Evolutionary conservation across 2,888 invertebrate species (phyloP).

Genomic region (Clistopyga incitator): DNA sequence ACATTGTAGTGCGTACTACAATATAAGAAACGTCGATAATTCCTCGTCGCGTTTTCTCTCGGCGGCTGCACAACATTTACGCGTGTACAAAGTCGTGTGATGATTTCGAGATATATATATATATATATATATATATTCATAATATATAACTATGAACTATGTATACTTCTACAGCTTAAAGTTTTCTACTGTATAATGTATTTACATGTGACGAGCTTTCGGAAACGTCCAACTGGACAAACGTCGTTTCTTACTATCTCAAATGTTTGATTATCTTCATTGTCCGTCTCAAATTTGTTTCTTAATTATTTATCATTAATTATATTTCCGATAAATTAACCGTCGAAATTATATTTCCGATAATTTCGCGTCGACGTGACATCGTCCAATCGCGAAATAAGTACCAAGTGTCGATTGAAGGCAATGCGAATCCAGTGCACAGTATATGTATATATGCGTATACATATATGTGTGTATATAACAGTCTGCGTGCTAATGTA

Average conservation of each 20-base stretch:
- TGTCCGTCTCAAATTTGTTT: conserved; percentile 29
- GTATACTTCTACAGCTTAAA: conserved; percentile 40
- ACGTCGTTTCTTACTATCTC: conserved; percentile 11
- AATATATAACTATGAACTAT: conserved; percentile 12
- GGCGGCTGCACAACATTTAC: conserved; percentile 31
- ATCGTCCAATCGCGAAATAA: conserved; percentile 41
- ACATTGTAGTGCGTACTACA: neutral
- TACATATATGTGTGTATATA: conserved; percentile 12
- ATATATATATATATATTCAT: no score
- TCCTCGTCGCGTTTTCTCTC: conserved; percentile 17
- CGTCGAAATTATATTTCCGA: conserved; percentile 3
- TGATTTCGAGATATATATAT: conserved; percentile 30
- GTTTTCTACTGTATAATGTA: conserved; percentile 53
- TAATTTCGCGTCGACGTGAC: conserved; percentile 10
- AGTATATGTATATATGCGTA: conserved; percentile 13
- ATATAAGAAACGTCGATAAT: conserved; percentile 28
- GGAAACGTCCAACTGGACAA: conserved; percentile 44
- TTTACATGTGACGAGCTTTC: conserved; percentile 55
- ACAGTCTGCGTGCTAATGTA: conserved; percentile 38
- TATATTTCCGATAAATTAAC: neutral
- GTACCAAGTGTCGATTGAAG: conserved; percentile 54
- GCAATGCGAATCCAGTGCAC: conserved; percentile 42
- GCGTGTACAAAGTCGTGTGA: conserved; percentile 38
- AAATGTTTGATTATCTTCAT: conserved; percentile 60
- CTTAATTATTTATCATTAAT: conserved; percentile 7